Evolutionary conservation across 2,888 invertebrate species (phyloP).

Genomic region (Drosophila conformis): DNA sequence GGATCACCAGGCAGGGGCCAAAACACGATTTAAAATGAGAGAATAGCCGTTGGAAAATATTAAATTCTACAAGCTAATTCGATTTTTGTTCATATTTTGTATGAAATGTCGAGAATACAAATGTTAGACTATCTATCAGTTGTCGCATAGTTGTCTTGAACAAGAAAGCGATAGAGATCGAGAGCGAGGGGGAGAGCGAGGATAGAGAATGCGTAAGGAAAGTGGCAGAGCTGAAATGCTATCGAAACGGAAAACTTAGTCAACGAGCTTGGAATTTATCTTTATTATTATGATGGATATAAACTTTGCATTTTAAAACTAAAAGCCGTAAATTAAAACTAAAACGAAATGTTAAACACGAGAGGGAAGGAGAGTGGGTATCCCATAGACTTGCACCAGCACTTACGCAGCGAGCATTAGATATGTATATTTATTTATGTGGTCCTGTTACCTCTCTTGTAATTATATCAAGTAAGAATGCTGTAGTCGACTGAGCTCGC

Average conservation of each 20-base stretch:
- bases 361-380: background rate
- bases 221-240: background rate
- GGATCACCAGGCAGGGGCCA: slow-evolving; percentile 13
- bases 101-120: background rate
- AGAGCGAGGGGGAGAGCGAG: background rate
- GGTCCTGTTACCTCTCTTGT: background rate
- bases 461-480: no score
- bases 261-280: background rate
- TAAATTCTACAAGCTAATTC: slow-evolving; percentile 2
- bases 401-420: background rate
- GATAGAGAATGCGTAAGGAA: background rate
- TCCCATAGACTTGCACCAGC: background rate
- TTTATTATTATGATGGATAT: background rate
- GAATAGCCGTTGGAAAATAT: slow-evolving; percentile 26
- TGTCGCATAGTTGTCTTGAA: background rate
- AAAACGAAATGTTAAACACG: background rate
- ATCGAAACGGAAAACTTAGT: background rate
- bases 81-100: background rate
- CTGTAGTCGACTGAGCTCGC: background rate
- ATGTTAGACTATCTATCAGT: background rate
- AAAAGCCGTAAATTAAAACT: background rate
- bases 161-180: background rate
- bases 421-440: background rate
- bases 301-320: background rate
- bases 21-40: background rate